Conservation (phyloP, 2,113 vertebrate genomes). For the Oreochromis tanganicae region DNA sequence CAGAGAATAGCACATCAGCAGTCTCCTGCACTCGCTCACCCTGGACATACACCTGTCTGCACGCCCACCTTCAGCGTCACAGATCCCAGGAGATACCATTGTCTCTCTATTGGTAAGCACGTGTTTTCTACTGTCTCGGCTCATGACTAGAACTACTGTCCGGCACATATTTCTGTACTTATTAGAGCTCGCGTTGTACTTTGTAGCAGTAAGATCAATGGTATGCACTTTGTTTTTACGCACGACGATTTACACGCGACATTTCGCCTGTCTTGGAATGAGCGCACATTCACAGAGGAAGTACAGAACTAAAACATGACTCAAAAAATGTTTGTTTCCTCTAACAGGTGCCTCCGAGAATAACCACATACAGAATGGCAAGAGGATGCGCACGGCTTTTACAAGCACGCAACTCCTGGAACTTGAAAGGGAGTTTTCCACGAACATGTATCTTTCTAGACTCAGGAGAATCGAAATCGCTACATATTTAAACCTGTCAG, state of each 20-base stretch:
- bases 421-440: constrained; percentile 94
- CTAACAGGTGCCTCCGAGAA: constrained; percentile 79
- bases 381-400: constrained; percentile 97
- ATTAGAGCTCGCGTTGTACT: background rate
- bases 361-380: constrained; percentile 87
- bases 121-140: background rate
- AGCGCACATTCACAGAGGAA: background rate
- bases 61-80: constrained; percentile 87
- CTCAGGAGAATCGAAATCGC: constrained; percentile 96
- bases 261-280: background rate
- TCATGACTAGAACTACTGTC: background rate
- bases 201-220: background rate
- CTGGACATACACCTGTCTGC: constrained; percentile 86
- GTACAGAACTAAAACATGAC: background rate
- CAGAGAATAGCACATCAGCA: constrained; percentile 79
- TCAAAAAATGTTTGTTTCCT: background rate
- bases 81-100: constrained; percentile 93
- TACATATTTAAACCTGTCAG: constrained; percentile 93
- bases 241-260: background rate
- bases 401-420: constrained; percentile 97
- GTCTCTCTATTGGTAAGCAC: constrained; percentile 88
- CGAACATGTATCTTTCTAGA: constrained; percentile 98
- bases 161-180: background rate
- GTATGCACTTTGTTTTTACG: background rate
- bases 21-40: constrained; percentile 77